A percentile compares a stretch with the other conserved stretches of the same genome.
phyloP scores from a whole-genome alignment of 2,888 invertebrate genomes.

The Synergus japonicus region DNA sequence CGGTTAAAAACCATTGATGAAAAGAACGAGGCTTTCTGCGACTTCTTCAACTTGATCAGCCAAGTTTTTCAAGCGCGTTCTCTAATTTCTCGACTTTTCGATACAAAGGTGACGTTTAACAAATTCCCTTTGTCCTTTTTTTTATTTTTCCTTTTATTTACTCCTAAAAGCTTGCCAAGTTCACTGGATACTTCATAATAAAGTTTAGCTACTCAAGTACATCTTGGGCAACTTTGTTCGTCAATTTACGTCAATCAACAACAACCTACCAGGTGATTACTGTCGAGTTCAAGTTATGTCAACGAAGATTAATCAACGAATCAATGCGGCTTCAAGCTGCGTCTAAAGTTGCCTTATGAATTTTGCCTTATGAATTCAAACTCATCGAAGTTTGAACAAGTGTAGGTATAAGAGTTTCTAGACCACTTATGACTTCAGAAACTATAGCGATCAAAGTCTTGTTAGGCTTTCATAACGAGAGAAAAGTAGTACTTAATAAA shows the following conservation, averaged over 20 bases:
- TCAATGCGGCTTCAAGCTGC: conserved; percentile 28
- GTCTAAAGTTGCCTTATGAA: conserved; percentile 38
- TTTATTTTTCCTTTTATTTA: background rate
- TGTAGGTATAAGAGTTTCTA: conserved; percentile 27
- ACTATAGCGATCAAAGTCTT: conserved; percentile 38
- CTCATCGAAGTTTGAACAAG: conserved; percentile 33
- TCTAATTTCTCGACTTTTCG: conserved; percentile 22
- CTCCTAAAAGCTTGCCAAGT: background rate
- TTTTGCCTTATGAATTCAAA: conserved; percentile 37
- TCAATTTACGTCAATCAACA: conserved; percentile 34
- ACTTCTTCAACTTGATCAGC: conserved; percentile 39
- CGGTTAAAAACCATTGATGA: conserved; percentile 30
- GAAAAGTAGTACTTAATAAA: conserved; percentile 3
- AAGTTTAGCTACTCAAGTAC: background rate
- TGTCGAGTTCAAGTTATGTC: conserved; percentile 28
- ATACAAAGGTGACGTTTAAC: background rate
- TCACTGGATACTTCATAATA: background rate
- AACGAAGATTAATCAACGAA: conserved; percentile 37
- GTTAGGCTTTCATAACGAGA: conserved; percentile 37
- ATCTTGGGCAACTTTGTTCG: background rate
- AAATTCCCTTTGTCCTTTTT: background rate
- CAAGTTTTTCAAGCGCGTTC: conserved; percentile 1
- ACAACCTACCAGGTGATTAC: background rate
- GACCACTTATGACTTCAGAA: conserved; percentile 31
- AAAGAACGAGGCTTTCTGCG: conserved; percentile 25